These are phyloP conservation scores for Blastomussa wellsi DNA, from an alignment of 92 coral and sea anemone species.

Conservation along the genomic window DNA sequence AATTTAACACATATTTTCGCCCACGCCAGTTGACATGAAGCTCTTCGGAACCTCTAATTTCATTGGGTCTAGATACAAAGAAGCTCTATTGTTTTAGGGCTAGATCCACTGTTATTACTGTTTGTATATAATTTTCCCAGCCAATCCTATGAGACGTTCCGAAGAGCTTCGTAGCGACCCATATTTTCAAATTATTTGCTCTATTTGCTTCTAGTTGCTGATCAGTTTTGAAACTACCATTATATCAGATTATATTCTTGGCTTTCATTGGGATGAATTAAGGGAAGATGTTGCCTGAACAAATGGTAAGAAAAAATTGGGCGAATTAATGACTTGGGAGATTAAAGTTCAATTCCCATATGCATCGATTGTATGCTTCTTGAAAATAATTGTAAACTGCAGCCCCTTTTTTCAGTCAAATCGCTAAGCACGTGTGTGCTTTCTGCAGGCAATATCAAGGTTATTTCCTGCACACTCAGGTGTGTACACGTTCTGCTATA, in stretches of 20 bases:
- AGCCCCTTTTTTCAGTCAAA: background rate
- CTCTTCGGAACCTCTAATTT: no score
- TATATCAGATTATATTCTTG: background rate
- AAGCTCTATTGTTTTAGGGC: no score
- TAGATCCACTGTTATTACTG: no score
- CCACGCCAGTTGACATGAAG: no score
- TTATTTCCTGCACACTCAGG: background rate
- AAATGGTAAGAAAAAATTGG: background rate
- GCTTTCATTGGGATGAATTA: background rate
- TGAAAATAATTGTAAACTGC: no score
- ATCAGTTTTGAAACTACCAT: constrained; percentile 4
- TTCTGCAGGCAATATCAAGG: background rate
- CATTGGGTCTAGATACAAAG: no score
- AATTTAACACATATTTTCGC: constrained; percentile 10
- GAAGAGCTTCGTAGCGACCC: no score
- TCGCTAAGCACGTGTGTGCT: background rate
- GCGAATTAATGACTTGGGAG: background rate
- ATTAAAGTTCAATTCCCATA: no score
- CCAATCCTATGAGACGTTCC: no score
- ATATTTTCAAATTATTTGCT: background rate
- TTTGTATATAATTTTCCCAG: no score
- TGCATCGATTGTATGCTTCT: no score
- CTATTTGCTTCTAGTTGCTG: background rate
- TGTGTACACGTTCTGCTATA: background rate
- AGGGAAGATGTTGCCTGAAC: background rate